These are phyloP conservation scores for Halocynthia aurantium DNA, from an alignment of 23 tunicate species.

Conservation along the genomic window DNA sequence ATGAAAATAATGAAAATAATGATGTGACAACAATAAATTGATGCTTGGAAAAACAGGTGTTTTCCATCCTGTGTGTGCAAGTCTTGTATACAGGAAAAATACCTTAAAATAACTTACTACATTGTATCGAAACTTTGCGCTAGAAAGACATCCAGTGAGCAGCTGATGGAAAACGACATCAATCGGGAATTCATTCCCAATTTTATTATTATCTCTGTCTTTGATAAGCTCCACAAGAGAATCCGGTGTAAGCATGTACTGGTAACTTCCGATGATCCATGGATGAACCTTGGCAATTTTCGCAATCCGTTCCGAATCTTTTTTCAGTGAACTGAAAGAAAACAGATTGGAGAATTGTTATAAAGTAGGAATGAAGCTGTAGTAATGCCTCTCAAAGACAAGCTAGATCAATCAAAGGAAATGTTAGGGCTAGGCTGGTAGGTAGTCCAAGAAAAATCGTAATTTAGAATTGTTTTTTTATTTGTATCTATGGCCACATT, in stretches of 20 bases:
- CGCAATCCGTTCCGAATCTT: background rate
- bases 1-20: too few species aligned
- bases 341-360: too few species aligned
- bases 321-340: background rate
- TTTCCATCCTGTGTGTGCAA: too few species aligned
- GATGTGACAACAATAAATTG: too few species aligned
- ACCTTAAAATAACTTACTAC: slow-evolving; percentile 14
- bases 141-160: background rate
- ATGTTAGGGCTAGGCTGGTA: too few species aligned
- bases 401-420: too few species aligned
- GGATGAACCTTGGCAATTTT: slow-evolving; percentile 5
- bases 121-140: background rate
- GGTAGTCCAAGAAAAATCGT: background rate
- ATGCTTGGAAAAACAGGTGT: too few species aligned
- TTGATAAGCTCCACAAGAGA: background rate
- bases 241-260: background rate
- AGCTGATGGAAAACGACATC: slow-evolving; percentile 7
- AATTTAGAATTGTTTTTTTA: too few species aligned
- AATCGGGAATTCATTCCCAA: slow-evolving; percentile 7
- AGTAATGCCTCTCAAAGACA: too few species aligned
- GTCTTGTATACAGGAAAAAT: background rate
- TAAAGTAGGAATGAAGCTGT: too few species aligned
- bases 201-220: background rate
- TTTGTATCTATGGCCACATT: too few species aligned
- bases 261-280: slow-evolving; percentile 5